Conservation (phyloP, 2,113 vertebrate species). For the Ramphastos sulfuratus region DNA sequence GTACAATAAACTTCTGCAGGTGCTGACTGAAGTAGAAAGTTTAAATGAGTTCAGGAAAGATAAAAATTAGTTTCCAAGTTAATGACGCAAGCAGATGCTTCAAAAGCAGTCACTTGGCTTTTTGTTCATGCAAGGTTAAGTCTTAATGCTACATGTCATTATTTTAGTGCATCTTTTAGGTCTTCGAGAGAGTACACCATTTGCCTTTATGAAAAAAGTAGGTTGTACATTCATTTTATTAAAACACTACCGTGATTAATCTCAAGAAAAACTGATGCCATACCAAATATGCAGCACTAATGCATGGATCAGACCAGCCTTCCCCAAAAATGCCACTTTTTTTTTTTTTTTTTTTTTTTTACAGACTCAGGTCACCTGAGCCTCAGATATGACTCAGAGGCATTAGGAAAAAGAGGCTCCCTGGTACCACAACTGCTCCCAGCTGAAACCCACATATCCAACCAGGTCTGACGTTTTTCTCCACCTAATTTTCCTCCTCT, state of each 20-base stretch:
- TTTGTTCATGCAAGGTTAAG: not conserved
- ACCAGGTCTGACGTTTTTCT: not conserved
- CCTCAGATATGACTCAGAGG: not conserved
- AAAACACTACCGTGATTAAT: not conserved
- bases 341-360: no score
- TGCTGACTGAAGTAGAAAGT: not conserved
- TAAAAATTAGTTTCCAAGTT: not conserved
- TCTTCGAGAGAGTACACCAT: not conserved
- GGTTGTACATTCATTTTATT: not conserved
- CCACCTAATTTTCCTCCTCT: not conserved
- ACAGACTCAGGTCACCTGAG: not conserved
- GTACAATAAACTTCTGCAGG: not conserved
- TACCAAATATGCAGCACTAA: not conserved
- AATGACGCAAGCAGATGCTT: not conserved
- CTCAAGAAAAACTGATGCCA: not conserved
- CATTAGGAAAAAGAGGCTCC: not conserved
- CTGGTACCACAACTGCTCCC: not conserved
- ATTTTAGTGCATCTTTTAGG: not conserved
- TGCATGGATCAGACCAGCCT: fast-evolving
- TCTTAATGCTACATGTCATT: not conserved
- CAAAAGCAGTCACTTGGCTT: not conserved
- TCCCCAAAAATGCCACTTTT: not conserved
- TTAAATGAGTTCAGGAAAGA: not conserved
- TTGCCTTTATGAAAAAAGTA: not conserved
- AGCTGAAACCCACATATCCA: not conserved